Evolutionary conservation across 2,113 vertebrate genomes (phyloP), one percentile per base, ranked within the genome.

Genomic region (Gnathonemus echidnorhynchus): DNA sequence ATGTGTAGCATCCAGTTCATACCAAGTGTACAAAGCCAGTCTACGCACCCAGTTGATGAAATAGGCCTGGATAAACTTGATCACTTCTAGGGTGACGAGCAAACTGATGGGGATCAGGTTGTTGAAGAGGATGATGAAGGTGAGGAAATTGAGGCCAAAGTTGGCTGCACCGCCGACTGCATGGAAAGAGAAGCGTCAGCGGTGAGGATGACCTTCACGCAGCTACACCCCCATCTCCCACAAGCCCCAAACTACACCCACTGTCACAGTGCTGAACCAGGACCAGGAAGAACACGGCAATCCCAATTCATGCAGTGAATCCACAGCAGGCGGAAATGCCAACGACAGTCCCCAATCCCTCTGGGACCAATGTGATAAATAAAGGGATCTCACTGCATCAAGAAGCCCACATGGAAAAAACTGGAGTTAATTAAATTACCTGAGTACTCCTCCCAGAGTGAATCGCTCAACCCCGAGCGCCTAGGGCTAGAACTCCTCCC

Each of bases 101-200:
- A 99, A 97, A 92, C 98, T 99, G 96, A 99, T 99, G 86, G 98
- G 98, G 91, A 99, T 99, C 93, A 99, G 96, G 93, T 99, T 99
- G 95, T 99, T 99, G 97, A 99, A 99, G 93, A 99, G 97, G 95
- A 99, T 99, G 93, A 99, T 99, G 92, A 99, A 99, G 90, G 98
- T 99, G 95, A 99, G 96, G 95, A 99, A 99, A 96, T 99, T 99
- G 93, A 99, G 95, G 93, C 98, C 98, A 92, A 99, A 99, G 95
- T 99, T 99, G 92, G 96, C 98, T 9, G 98, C 98, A 46, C 98
- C 98, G 83, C 97, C 98, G 95, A 99, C 98, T 99, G 96, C 93
- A 31, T 45, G 42, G 39, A 48, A 46, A 48, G 21, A 85, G 87
- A 31, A 62, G 56, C 17, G 6, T 35, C 35, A 66, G 53, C 1